A percentile compares a stretch with the other conserved stretches of the same genome.
Evolutionary conservation across 2,797 vertebrate genomes (phyloP).

Genomic region (Gymnoscopelus microlampas): DNA sequence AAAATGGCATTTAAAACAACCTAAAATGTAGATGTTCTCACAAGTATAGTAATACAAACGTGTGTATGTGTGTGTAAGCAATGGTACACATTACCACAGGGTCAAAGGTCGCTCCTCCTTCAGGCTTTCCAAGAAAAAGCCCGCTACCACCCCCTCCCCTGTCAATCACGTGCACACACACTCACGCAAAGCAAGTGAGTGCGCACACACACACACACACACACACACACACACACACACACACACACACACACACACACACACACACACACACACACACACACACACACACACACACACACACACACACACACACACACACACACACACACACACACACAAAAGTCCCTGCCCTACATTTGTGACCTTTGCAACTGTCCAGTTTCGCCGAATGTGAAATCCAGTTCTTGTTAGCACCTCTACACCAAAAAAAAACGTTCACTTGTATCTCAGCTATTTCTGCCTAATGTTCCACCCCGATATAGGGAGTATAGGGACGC

Average conservation of each 20-base stretch:
- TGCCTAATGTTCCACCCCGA: too few species aligned
- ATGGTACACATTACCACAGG: conserved; percentile 21
- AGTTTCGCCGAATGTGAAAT: too few species aligned
- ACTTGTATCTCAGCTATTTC: too few species aligned
- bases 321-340: not conserved
- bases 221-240: not conserved
- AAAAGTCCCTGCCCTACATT: too few species aligned
- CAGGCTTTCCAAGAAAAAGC: conserved; percentile 39
- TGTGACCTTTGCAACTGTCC: too few species aligned
- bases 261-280: not conserved
- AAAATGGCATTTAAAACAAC: too few species aligned
- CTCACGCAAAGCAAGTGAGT: too few species aligned
- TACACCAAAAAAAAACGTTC: too few species aligned
- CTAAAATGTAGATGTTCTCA: too few species aligned
- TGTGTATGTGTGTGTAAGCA: not conserved
- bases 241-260: not conserved
- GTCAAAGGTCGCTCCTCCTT: conserved; percentile 44
- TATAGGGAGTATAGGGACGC: too few species aligned
- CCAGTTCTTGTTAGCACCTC: too few species aligned
- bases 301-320: not conserved
- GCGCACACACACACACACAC: not conserved
- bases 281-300: not conserved
- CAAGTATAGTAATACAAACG: too few species aligned
- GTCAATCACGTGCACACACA: not conserved
- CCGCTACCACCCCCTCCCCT: not conserved